A percentile compares a stretch with the other conserved stretches of the same genome.
These are phyloP conservation scores for Neodiprion virginianus DNA, from an alignment of 1,140 invertebrate genomes.

Conservation along the genomic window DNA sequence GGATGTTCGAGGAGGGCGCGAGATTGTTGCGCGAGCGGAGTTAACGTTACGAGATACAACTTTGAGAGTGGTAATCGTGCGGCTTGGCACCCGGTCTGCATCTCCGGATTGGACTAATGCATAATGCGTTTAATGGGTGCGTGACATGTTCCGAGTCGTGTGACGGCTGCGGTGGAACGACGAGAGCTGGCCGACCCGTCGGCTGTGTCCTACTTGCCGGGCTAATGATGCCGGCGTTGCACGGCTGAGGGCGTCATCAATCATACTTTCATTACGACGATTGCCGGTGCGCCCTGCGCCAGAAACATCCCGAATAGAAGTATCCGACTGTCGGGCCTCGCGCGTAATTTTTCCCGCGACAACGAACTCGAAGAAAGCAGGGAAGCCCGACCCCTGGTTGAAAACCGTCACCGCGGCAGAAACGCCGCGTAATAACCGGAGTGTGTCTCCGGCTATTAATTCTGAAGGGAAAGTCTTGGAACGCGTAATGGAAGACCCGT, in stretches of 20 bases:
- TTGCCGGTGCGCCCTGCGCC: conserved; percentile 32
- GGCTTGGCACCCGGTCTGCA: background rate
- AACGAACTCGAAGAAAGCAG: background rate
- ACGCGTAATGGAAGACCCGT: conserved; percentile 6
- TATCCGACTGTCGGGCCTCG: background rate
- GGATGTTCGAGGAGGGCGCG: too few species aligned
- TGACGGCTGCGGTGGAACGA: conserved; percentile 10
- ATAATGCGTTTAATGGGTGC: conserved; percentile 1
- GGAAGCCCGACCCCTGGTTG: background rate
- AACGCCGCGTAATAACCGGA: background rate
- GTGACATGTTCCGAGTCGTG: conserved; percentile 2
- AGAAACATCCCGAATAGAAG: background rate
- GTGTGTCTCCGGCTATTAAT: background rate
- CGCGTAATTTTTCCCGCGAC: background rate
- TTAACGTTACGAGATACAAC: too few species aligned
- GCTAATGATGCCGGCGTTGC: conserved; percentile 47
- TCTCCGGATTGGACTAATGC: background rate
- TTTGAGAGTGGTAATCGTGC: too few species aligned
- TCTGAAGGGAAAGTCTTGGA: conserved; percentile 1
- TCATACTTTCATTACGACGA: conserved; percentile 63
- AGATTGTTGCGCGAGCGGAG: too few species aligned
- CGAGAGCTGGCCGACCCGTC: background rate
- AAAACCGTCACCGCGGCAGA: background rate
- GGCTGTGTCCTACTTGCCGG: conserved; percentile 23
- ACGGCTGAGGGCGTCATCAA: conserved; percentile 53